phyloP scores from a whole-genome alignment of 2,113 vertebrate genomes.

The Petrocephalus microphthalmus region DNA sequence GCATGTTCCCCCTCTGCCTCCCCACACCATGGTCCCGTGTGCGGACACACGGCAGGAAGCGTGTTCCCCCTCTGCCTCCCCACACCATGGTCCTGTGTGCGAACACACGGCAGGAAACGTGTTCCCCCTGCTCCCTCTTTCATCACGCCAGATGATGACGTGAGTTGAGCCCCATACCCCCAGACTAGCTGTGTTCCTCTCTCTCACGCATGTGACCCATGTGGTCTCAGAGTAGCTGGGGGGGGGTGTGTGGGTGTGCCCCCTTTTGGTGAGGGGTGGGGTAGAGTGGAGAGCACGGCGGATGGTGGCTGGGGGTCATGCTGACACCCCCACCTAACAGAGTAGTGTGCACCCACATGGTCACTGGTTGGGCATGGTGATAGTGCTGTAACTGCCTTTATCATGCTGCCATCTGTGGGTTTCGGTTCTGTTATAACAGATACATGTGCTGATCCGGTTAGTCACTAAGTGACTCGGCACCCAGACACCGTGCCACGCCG shows the following conservation, averaged over 20 bases:
- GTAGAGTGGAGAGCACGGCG: no score
- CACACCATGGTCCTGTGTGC: background rate
- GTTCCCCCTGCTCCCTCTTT: no score
- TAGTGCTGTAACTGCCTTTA: background rate
- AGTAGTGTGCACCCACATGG: no score
- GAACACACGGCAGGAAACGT: no score
- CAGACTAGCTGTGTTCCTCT: background rate
- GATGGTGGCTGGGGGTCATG: no score
- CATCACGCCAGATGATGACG: background rate
- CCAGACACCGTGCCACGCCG: background rate
- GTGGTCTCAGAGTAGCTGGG: background rate
- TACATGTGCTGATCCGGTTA: background rate
- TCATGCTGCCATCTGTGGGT: background rate
- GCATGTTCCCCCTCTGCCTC: no score
- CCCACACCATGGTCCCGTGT: no score
- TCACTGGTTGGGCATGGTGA: background rate
- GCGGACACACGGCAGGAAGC: background rate
- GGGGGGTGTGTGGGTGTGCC: background rate
- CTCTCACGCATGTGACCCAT: background rate
- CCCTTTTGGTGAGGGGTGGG: background rate
- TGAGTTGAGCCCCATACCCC: background rate
- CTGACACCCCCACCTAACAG: no score
- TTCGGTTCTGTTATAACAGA: background rate
- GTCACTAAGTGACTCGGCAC: background rate
- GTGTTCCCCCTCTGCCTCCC: background rate